Evolutionary conservation across 2,113 vertebrate genomes (phyloP).

Genomic region (Mustelus asterias): DNA sequence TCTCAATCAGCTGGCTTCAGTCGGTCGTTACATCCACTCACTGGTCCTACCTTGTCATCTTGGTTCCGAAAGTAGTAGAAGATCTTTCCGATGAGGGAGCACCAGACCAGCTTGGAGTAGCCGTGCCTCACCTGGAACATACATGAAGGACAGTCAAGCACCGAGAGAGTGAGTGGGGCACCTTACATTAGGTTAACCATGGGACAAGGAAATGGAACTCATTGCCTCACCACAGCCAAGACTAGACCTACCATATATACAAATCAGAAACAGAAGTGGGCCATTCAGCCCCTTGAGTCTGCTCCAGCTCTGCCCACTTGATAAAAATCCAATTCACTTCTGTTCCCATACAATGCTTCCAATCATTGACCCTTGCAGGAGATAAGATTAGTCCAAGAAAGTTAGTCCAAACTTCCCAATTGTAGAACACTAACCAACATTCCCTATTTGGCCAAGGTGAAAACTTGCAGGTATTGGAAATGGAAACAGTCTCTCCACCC

Average conservation of each 20-base stretch:
- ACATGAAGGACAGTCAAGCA: neutral
- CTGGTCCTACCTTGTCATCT: constrained; percentile 69
- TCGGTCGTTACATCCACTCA: neutral
- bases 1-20: neutral
- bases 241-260: neutral
- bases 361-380: neutral
- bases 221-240: neutral
- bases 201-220: neutral
- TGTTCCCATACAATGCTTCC: neutral
- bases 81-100: constrained; percentile 67
- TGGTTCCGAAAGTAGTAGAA: constrained; percentile 80
- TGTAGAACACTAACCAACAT: neutral
- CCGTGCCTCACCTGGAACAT: constrained; percentile 76
- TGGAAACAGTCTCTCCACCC: neutral
- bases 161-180: neutral
- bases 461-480: neutral
- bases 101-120: constrained; percentile 83
- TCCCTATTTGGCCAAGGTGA: neutral
- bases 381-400: neutral
- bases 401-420: neutral
- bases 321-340: neutral
- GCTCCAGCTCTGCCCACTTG: too few relatives aligned
- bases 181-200: neutral
- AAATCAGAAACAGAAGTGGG: too few relatives aligned
- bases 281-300: too few relatives aligned